phyloP scores from a whole-genome alignment of 2,888 invertebrate species.

The Gymnoscelis rufifasciata region DNA sequence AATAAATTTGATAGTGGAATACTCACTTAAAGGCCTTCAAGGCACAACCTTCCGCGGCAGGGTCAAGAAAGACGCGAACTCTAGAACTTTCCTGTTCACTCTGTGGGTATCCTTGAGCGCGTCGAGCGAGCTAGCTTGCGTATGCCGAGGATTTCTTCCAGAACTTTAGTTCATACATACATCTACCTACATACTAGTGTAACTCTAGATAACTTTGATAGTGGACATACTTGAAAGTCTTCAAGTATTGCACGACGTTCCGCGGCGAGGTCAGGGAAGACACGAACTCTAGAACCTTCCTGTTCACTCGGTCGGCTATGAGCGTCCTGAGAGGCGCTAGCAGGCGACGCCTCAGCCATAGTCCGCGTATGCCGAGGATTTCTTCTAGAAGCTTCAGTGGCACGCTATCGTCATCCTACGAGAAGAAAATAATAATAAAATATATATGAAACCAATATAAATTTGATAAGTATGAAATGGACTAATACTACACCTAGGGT shows the following conservation, averaged over 20 bases:
- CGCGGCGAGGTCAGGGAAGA: constrained; percentile 91
- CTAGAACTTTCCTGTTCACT: constrained; percentile 86
- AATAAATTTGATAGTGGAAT: too few species aligned
- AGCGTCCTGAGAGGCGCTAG: constrained; percentile 65
- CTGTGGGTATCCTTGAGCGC: constrained; percentile 66
- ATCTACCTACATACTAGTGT: too few species aligned
- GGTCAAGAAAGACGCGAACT: constrained; percentile 91
- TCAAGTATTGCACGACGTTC: constrained; percentile 92
- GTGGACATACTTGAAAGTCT: constrained; percentile 90
- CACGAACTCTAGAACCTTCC: constrained; percentile 93
- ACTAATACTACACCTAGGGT: too few species aligned
- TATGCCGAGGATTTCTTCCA: constrained; percentile 69
- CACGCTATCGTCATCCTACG: constrained; percentile 65
- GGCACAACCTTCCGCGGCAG: constrained; percentile 92
- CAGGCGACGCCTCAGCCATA: constrained; percentile 62
- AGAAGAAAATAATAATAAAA: constrained; percentile 2
- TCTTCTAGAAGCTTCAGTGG: constrained; percentile 63
- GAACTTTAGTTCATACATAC: too few species aligned
- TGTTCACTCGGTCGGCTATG: constrained; percentile 68
- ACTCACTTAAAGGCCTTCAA: constrained; percentile 90
- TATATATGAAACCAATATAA: too few species aligned
- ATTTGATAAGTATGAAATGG: too few species aligned
- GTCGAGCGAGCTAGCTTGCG: constrained; percentile 60
- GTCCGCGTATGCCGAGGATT: constrained; percentile 61
- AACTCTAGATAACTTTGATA: too few species aligned